Evolutionary conservation across 2,113 vertebrate genomes (phyloP).

Genomic region (Aptenodytes forsteri): DNA sequence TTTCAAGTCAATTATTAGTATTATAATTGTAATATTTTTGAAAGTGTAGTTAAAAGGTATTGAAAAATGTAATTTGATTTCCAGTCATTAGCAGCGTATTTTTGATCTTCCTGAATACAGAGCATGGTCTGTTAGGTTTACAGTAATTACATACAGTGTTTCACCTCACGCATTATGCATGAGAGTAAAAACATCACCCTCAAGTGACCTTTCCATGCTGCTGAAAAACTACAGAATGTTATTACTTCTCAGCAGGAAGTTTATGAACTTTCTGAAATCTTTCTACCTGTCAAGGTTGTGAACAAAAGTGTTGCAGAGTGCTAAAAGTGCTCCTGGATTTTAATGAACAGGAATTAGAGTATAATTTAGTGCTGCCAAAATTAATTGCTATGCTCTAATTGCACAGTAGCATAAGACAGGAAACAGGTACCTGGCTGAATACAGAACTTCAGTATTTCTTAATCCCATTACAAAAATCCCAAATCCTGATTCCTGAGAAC

Average conservation of each 20-base stretch:
- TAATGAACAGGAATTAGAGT: slow-evolving; percentile 1
- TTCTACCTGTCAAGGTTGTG: background rate
- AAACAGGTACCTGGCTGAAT: background rate
- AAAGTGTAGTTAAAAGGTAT: slow-evolving; percentile 30
- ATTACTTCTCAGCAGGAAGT: slow-evolving; percentile 26
- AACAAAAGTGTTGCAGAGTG: background rate
- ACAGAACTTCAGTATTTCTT: background rate
- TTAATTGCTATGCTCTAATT: background rate
- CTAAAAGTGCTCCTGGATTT: slow-evolving; percentile 26
- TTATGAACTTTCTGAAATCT: slow-evolving; percentile 42
- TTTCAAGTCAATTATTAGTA: slow-evolving; percentile 14
- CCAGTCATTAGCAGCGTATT: slow-evolving; percentile 11
- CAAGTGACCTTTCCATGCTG: background rate
- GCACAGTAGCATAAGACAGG: background rate
- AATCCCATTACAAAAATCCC: background rate
- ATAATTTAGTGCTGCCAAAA: background rate
- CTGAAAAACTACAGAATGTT: slow-evolving; percentile 10
- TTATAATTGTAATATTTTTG: background rate
- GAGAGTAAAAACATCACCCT: background rate
- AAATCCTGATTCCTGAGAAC: background rate
- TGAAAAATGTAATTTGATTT: slow-evolving; percentile 22
- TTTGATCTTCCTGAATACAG: background rate
- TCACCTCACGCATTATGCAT: background rate
- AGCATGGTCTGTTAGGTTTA: background rate
- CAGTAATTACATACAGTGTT: background rate